Evolutionary conservation across 2,113 vertebrate species (phyloP).

Genomic region (Capreolus pygargus): DNA sequence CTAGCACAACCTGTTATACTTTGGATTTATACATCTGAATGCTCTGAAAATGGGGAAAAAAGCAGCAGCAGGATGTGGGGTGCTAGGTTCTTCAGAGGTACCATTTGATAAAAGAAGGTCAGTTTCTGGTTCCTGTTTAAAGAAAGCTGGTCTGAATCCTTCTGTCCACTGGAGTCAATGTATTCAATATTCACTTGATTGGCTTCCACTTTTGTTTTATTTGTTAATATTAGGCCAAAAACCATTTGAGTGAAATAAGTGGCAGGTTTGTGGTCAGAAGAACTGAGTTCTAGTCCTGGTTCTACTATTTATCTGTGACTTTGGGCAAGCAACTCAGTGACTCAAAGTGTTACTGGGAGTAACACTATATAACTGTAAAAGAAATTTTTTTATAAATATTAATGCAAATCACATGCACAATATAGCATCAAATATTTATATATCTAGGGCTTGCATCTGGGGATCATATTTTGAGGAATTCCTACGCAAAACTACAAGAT

Average conservation of each 20-base stretch:
- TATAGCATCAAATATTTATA: neutral
- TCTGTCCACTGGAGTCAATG: neutral
- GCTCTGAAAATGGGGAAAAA: neutral
- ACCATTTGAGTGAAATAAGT: neutral
- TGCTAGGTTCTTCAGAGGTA: neutral
- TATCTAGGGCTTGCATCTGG: neutral
- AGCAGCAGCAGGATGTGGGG: neutral
- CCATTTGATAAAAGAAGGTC: neutral
- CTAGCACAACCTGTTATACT: neutral
- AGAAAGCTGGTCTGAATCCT: neutral
- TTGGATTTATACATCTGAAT: neutral
- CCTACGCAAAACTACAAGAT: neutral
- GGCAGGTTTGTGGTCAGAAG: neutral
- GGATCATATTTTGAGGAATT: neutral
- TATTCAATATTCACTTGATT: neutral
- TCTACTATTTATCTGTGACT: neutral
- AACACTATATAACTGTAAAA: neutral
- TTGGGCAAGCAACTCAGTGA: neutral
- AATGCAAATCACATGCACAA: neutral
- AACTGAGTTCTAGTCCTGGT: neutral
- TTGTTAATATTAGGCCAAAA: neutral
- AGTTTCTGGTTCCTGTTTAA: neutral
- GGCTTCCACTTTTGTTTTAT: neutral
- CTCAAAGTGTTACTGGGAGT: neutral
- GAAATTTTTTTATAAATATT: neutral